A percentile compares a stretch with the other conserved stretches of the same genome.
phyloP scores from a whole-genome alignment of 2,888 invertebrate species.

The Cephalotes varians region DNA sequence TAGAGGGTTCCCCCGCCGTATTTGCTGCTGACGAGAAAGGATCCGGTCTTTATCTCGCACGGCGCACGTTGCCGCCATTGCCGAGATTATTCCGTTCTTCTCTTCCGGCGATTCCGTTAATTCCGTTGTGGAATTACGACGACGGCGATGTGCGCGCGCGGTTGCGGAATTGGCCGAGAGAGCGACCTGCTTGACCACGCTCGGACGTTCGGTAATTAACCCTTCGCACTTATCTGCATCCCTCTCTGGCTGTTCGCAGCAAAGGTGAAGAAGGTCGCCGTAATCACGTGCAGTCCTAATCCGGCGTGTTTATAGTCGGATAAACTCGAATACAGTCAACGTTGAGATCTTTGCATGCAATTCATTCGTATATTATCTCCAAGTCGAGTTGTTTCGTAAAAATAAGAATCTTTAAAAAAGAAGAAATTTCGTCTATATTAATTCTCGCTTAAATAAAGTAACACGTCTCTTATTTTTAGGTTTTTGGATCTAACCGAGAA shows the following conservation, averaged over 20 bases:
- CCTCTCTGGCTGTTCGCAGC: conserved; percentile 33
- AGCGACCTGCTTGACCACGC: conserved; percentile 39
- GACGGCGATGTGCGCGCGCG: conserved; percentile 46
- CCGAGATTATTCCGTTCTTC: conserved; percentile 71
- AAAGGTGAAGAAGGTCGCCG: conserved; percentile 26
- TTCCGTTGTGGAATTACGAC: conserved; percentile 67
- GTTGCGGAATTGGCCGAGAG: conserved; percentile 43
- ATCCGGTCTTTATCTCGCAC: conserved; percentile 71
- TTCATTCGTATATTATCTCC: not conserved
- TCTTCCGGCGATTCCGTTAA: conserved; percentile 68
- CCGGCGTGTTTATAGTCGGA: conserved; percentile 28
- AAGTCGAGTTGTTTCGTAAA: not conserved
- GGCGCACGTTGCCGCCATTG: conserved; percentile 70
- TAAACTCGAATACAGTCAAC: conserved; percentile 11
- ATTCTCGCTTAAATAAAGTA: not conserved
- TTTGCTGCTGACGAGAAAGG: conserved; percentile 69
- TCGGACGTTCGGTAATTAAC: conserved; percentile 53
- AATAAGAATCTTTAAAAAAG: not conserved
- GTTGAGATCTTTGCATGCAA: not conserved
- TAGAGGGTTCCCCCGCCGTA: conserved; percentile 65
- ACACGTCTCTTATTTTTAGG: not conserved
- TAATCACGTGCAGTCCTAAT: conserved; percentile 16
- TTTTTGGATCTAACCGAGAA: not conserved
- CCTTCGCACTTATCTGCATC: conserved; percentile 36
- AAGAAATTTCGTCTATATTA: not conserved